Conservation (phyloP, 2,888 invertebrate genomes). For the Hirudinaria manillensis region DNA sequence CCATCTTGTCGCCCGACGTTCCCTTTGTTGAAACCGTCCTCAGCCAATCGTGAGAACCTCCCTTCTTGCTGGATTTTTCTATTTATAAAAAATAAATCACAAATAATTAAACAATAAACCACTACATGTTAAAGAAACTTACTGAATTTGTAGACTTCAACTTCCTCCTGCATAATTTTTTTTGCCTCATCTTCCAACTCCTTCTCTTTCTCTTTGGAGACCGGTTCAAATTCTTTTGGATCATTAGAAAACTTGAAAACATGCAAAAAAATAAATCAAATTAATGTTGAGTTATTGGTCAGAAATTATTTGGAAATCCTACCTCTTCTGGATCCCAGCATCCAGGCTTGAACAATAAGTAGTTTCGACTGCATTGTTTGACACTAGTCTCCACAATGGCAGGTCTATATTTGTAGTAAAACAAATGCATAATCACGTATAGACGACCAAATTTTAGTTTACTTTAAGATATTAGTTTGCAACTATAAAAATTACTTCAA, state of each 20-base stretch:
- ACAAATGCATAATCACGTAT: too few species aligned
- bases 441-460: too few species aligned
- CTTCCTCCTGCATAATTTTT: slow-evolving; percentile 7
- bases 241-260: slow-evolving; percentile 11
- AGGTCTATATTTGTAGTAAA: too few species aligned
- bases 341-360: slow-evolving; percentile 2
- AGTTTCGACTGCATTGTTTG: background rate
- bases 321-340: background rate
- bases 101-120: background rate
- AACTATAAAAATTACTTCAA: too few species aligned
- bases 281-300: background rate
- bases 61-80: slow-evolving; percentile 3
- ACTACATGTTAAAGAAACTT: background rate
- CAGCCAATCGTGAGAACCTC: slow-evolving; percentile 46
- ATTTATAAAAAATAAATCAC: background rate
- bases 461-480: too few species aligned
- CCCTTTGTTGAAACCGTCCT: slow-evolving; percentile 67
- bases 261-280: background rate
- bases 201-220: background rate
- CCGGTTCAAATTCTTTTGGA: slow-evolving; percentile 3
- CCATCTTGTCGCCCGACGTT: slow-evolving; percentile 76
- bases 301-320: background rate
- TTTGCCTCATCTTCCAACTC: slow-evolving; percentile 4
- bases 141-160: background rate
- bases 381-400: too few species aligned